phyloP scores from a whole-genome alignment of 2,888 invertebrate species.

The Cataglyphis rosenhaueri region DNA sequence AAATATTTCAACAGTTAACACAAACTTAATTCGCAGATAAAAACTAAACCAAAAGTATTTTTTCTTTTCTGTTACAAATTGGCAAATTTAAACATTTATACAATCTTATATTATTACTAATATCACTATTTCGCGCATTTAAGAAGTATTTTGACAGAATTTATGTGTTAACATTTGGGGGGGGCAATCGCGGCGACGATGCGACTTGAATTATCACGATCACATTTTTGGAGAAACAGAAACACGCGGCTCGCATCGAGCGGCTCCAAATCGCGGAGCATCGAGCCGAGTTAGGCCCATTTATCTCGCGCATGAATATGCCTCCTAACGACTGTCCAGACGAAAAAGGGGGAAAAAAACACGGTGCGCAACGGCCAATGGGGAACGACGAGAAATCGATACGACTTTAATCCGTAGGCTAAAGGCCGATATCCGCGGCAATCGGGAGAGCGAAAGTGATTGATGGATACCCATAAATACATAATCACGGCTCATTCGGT shows the following conservation, averaged over 20 bases:
- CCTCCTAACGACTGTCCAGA: constrained; percentile 53
- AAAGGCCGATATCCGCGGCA: constrained; percentile 74
- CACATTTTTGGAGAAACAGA: constrained; percentile 42
- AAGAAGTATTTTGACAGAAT: not conserved
- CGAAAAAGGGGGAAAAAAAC: constrained; percentile 36
- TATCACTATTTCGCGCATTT: not conserved
- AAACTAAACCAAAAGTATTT: not conserved
- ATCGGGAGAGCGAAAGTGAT: constrained; percentile 76
- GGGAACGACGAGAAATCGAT: constrained; percentile 74
- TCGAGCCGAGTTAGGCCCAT: constrained; percentile 49
- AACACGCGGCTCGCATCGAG: constrained; percentile 17
- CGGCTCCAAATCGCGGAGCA: constrained; percentile 36
- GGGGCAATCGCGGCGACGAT: not conserved
- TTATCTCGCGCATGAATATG: constrained; percentile 52
- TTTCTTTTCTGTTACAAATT: not conserved
- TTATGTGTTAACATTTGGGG: not conserved
- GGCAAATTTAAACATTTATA: not conserved
- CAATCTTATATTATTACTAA: too few relatives aligned
- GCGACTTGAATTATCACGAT: not conserved
- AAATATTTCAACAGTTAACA: not conserved
- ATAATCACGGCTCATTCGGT: constrained; percentile 70
- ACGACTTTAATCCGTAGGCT: constrained; percentile 74
- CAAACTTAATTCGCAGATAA: not conserved
- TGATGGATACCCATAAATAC: constrained; percentile 76
- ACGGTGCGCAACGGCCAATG: constrained; percentile 51